A percentile compares a stretch with the other conserved stretches of the same genome.
Conservation (phyloP, 2,888 invertebrate species). For the Helleia helle region DNA sequence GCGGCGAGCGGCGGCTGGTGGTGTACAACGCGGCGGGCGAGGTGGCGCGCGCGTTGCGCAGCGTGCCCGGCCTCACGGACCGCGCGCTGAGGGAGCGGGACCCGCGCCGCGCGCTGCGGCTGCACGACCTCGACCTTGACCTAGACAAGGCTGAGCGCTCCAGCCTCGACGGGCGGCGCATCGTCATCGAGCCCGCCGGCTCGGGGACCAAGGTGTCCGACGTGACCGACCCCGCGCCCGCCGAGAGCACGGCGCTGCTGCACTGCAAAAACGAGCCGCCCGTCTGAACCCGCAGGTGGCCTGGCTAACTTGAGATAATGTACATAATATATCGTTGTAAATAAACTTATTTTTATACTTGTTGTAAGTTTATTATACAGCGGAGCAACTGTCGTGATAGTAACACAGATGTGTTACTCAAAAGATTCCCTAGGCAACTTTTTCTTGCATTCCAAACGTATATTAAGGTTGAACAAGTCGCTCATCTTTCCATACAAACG, state of each 20-base stretch:
- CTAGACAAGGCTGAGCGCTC: background rate
- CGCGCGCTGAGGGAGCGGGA: conserved; percentile 24
- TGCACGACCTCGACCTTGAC: background rate
- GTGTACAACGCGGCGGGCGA: conserved; percentile 49
- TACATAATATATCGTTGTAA: background rate
- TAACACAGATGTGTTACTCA: too few relatives aligned
- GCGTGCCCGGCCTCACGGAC: conserved; percentile 28
- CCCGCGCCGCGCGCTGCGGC: background rate
- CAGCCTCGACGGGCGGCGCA: background rate
- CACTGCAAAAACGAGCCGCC: too few relatives aligned
- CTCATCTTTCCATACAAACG: too few relatives aligned
- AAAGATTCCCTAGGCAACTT: too few relatives aligned
- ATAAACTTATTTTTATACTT: background rate
- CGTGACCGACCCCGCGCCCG: background rate
- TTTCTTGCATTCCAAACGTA: too few relatives aligned
- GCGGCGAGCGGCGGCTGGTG: conserved; percentile 60
- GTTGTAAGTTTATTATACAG: too few relatives aligned
- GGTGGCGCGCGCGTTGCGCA: conserved; percentile 27
- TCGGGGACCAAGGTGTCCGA: background rate
- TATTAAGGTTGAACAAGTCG: too few relatives aligned
- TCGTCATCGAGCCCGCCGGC: background rate
- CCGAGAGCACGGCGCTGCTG: background rate
- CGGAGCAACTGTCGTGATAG: too few relatives aligned
- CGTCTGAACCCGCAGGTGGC: too few relatives aligned
- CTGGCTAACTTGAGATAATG: background rate